Evolutionary conservation across 2,797 vertebrate genomes (phyloP).

Genomic region (Eupleurogrammus muticus): DNA sequence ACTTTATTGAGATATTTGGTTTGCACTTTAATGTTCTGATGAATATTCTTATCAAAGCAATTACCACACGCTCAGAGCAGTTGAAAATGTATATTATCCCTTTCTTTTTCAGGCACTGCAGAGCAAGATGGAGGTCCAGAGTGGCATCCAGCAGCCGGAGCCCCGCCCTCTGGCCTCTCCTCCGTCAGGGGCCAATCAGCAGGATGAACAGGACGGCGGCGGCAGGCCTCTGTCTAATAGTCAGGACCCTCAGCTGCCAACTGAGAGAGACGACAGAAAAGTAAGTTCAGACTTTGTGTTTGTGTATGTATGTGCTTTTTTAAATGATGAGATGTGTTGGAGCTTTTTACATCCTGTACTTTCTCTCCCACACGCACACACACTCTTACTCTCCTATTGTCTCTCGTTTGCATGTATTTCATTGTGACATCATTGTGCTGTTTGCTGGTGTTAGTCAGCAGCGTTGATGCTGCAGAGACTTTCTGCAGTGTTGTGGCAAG

Average conservation of each 20-base stretch:
- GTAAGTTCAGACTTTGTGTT: conserved; percentile 75
- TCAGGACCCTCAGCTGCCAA: conserved; percentile 74
- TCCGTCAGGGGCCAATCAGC: conserved; percentile 84
- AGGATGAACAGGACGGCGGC: conserved; percentile 74
- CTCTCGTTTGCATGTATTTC: conserved; percentile 18
- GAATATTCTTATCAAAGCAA: background rate
- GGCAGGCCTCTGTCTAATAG: conserved; percentile 71
- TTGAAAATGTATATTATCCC: conserved; percentile 3
- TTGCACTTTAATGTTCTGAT: background rate
- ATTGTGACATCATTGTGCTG: background rate
- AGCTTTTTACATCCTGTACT: conserved; percentile 31
- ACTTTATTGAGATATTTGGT: background rate
- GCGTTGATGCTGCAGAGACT: background rate
- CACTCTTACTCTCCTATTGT: conserved; percentile 11
- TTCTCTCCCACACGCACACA: conserved; percentile 12
- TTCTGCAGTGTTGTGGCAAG: conserved; percentile 6
- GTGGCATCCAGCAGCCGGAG: conserved; percentile 86
- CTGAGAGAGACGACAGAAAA: conserved; percentile 84
- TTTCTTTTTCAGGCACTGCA: conserved; percentile 79
- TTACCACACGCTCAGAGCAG: background rate
- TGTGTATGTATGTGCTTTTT: background rate
- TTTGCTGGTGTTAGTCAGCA: background rate
- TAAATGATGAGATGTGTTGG: conserved; percentile 52
- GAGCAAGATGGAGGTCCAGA: conserved; percentile 90
- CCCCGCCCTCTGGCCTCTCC: conserved; percentile 80